Evolutionary conservation across 2,888 invertebrate genomes (phyloP).

Genomic region (Therioaphis trifolii): DNA sequence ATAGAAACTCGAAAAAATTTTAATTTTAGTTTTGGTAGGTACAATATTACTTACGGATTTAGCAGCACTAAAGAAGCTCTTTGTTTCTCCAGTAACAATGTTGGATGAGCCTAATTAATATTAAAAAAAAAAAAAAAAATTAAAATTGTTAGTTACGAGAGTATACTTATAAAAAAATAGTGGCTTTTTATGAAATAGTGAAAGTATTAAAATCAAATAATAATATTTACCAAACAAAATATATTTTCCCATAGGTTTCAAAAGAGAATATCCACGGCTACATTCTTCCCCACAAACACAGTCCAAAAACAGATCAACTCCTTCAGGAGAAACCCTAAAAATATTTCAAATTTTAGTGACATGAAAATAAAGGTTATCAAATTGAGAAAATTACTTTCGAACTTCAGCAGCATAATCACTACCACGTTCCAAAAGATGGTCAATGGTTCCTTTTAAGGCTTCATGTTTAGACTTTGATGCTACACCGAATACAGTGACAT

Average conservation of each 20-base stretch:
- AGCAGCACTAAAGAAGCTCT: conserved; percentile 90
- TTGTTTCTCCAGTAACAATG: conserved; percentile 90
- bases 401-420: conserved; percentile 86
- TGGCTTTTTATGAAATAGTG: neutral
- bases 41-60: conserved; percentile 79
- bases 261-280: conserved; percentile 83
- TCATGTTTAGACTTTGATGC: conserved; percentile 88
- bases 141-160: neutral
- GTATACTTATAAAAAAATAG: conserved; percentile 65
- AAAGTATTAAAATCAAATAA: conserved; percentile 4
- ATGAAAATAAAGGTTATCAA: neutral
- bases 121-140: neutral
- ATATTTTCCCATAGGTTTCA: conserved; percentile 90
- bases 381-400: conserved; percentile 74
- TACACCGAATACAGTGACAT: conserved; percentile 85
- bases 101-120: conserved; percentile 79
- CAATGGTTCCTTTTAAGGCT: conserved; percentile 80
- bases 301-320: conserved; percentile 88
- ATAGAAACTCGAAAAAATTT: neutral
- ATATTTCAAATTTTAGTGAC: conserved; percentile 43
- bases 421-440: conserved; percentile 83
- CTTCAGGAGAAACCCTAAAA: conserved; percentile 77
- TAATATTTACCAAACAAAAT: conserved; percentile 79
- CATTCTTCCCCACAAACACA: conserved; percentile 90
- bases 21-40: neutral